Conservation (phyloP, 1,140 invertebrate genomes). For the Vanessa atalanta region DNA sequence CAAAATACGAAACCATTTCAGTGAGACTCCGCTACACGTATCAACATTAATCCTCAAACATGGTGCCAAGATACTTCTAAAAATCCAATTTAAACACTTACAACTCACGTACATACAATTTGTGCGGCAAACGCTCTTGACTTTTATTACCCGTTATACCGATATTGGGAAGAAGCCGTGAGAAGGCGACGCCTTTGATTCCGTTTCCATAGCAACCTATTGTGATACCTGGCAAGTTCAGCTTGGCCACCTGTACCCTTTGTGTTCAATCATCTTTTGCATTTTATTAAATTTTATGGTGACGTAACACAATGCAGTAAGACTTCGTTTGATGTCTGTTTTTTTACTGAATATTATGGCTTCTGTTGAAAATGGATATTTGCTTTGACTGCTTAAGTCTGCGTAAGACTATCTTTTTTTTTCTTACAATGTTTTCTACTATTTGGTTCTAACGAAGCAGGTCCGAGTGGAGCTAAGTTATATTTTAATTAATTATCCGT, state of each 20-base stretch:
- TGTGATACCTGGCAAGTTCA: constrained; percentile 40
- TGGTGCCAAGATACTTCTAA: constrained; percentile 52
- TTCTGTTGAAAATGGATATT: background rate
- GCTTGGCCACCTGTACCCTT: constrained; percentile 42
- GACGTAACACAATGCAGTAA: constrained; percentile 1
- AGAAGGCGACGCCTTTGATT: constrained; percentile 42
- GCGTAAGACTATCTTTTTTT: background rate
- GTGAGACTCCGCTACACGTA: constrained; percentile 23
- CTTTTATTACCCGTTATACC: constrained; percentile 60
- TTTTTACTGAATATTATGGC: constrained; percentile 3
- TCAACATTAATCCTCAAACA: constrained; percentile 42
- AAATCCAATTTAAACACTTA: constrained; percentile 61
- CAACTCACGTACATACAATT: constrained; percentile 55
- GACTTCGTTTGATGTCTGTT: constrained; percentile 1
- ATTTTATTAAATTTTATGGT: constrained; percentile 47
- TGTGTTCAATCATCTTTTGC: constrained; percentile 43
- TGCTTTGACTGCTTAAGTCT: background rate
- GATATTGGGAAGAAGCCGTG: constrained; percentile 53
- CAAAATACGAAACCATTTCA: constrained; percentile 19
- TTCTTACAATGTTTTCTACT: background rate
- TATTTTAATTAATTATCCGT: too few relatives aligned
- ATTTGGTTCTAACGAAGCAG: background rate
- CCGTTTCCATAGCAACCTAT: constrained; percentile 50
- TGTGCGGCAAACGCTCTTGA: constrained; percentile 52
- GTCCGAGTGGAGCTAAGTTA: background rate